Conservation (phyloP, 2,888 invertebrate genomes). For the Acronicta psi region DNA sequence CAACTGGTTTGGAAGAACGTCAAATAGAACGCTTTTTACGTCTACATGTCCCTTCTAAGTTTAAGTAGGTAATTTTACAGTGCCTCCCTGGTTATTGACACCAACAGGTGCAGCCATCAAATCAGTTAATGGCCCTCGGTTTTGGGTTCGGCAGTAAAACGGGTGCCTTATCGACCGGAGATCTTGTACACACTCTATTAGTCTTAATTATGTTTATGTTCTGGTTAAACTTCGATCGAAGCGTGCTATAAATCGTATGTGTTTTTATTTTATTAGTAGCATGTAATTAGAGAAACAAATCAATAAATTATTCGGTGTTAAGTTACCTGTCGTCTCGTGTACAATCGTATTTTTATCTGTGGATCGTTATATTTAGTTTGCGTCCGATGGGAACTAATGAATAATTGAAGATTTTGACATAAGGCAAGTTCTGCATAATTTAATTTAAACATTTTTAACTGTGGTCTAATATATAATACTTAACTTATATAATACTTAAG, state of each 20-base stretch:
- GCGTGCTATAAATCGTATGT: conserved; percentile 34
- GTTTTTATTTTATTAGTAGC: conserved; percentile 30
- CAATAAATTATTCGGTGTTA: conserved; percentile 23
- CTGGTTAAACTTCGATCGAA: conserved; percentile 30
- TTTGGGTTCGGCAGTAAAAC: conserved; percentile 35
- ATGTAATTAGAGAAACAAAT: conserved; percentile 36
- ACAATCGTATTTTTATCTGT: conserved; percentile 1
- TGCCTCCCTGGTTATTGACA: conserved; percentile 49
- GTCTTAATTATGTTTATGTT: conserved; percentile 47
- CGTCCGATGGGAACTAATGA: too few species aligned
- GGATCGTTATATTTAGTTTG: not conserved
- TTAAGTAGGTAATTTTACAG: conserved; percentile 40
- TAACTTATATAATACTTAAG: too few species aligned
- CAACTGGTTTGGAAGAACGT: conserved; percentile 10
- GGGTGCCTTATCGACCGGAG: conserved; percentile 36
- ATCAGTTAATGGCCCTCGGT: conserved; percentile 55
- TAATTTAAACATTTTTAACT: too few species aligned
- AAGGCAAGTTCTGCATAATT: too few species aligned
- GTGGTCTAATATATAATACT: too few species aligned
- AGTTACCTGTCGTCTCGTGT: conserved; percentile 11
- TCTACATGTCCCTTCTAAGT: conserved; percentile 34
- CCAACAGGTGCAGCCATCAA: conserved; percentile 49
- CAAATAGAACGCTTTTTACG: conserved; percentile 2
- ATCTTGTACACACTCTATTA: conserved; percentile 50
- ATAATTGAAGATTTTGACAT: too few species aligned